Conservation (phyloP, 2,797 vertebrate species). For the Schizopygopsis pylzovi region DNA sequence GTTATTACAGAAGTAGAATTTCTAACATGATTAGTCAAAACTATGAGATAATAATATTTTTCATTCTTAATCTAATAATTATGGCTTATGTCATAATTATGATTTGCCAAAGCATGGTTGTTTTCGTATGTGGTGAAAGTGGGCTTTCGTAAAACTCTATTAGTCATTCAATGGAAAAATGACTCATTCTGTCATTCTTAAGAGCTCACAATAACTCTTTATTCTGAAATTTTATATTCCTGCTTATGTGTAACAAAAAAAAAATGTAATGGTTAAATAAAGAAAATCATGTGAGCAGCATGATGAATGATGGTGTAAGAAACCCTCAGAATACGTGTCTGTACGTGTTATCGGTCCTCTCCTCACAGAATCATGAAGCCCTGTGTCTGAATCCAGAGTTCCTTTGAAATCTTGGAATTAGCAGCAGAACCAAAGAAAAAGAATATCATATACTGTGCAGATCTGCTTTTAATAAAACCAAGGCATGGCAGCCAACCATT, state of each 20-base stretch:
- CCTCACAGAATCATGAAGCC: not conserved
- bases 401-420: slow-evolving; percentile 10
- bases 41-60: not conserved
- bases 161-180: not conserved
- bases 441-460: not conserved
- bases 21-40: not conserved
- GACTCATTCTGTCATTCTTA: not conserved
- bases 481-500: not conserved
- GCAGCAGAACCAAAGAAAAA: slow-evolving; percentile 2
- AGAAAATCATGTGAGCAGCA: not conserved
- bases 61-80: not conserved
- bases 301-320: not conserved
- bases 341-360: not conserved
- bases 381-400: not conserved
- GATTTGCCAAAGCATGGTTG: not conserved
- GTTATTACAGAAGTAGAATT: not conserved
- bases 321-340: not conserved
- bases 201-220: not conserved
- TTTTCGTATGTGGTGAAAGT: not conserved
- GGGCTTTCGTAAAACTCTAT: not conserved
- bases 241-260: not conserved
- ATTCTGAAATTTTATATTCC: not conserved
- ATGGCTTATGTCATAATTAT: not conserved
- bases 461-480: slow-evolving; percentile 41
- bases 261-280: not conserved